phyloP scores from a whole-genome alignment of 2,888 invertebrate species.

The Rotaria socialis region DNA sequence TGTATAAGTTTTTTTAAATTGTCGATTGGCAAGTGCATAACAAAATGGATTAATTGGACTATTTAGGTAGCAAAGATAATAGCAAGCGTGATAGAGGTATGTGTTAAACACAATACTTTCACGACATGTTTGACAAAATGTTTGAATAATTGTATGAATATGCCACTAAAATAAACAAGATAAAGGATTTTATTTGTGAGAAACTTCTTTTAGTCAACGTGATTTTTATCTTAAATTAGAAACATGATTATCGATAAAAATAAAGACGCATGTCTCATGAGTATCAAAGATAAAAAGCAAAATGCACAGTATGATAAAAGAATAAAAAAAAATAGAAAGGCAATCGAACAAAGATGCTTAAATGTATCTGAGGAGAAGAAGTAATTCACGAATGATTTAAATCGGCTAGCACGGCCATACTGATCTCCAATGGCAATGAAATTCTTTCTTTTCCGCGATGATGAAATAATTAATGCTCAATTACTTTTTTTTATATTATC shows the following conservation, averaged over 20 bases:
- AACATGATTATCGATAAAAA: background rate
- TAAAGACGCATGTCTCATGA: background rate
- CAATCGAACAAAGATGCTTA: background rate
- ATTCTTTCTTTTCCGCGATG: background rate
- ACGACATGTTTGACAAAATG: conserved; percentile 5
- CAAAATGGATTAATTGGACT: conserved; percentile 98
- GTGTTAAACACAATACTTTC: conserved; percentile 31
- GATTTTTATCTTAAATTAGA: background rate
- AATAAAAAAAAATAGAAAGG: too few species aligned
- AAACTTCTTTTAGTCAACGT: background rate
- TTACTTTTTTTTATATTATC: background rate
- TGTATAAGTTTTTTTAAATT: conserved; percentile 96
- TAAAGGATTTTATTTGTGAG: background rate
- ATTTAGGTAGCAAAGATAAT: conserved; percentile 79
- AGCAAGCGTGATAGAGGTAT: conserved; percentile 67
- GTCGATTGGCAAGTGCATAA: conserved; percentile 95
- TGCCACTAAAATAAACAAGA: conserved; percentile 2
- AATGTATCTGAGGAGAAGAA: background rate
- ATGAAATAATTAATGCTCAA: background rate
- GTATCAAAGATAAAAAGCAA: background rate
- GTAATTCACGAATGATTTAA: background rate
- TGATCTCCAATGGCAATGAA: background rate
- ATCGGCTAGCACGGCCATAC: background rate
- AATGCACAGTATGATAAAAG: background rate
- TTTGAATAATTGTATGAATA: conserved; percentile 32